phyloP scores from a whole-genome alignment of 2,888 invertebrate genomes.

The Tenthredo amoena region DNA sequence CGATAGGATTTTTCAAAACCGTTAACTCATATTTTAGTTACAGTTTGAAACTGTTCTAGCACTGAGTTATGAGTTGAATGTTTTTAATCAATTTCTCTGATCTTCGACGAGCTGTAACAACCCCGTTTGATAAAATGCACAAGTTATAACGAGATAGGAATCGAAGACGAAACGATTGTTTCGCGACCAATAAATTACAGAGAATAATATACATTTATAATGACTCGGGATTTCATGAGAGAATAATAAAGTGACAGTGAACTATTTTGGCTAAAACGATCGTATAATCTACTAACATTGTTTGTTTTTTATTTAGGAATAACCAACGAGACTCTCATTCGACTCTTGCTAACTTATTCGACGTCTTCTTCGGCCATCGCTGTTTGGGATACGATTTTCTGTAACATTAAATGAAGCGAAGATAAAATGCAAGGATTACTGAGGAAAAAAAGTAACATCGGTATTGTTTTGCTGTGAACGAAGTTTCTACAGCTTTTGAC shows the following conservation, averaged over 20 bases:
- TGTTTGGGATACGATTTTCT: constrained; percentile 69
- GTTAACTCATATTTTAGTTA: not conserved
- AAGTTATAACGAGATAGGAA: not conserved
- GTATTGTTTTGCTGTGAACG: not conserved
- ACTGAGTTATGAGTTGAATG: not conserved
- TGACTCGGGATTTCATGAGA: constrained; percentile 40
- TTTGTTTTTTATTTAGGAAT: constrained; percentile 67
- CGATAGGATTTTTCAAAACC: not conserved
- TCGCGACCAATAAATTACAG: not conserved
- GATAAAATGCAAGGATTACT: not conserved
- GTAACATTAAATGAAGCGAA: constrained; percentile 61
- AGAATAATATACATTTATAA: not conserved
- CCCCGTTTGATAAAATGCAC: not conserved
- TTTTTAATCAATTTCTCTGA: not conserved
- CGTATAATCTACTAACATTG: constrained; percentile 65
- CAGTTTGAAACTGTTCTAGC: not conserved
- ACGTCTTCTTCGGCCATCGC: constrained; percentile 75
- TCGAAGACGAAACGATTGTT: not conserved
- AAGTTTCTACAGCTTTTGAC: not conserved
- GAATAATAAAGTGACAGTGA: constrained; percentile 40
- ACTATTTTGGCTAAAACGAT: constrained; percentile 62
- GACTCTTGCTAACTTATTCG: constrained; percentile 67
- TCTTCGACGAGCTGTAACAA: not conserved
- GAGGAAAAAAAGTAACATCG: not conserved
- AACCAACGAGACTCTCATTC: constrained; percentile 61